Evolutionary conservation across 2,113 vertebrate species (phyloP).

Genomic region (Grammomys surdaster): DNA sequence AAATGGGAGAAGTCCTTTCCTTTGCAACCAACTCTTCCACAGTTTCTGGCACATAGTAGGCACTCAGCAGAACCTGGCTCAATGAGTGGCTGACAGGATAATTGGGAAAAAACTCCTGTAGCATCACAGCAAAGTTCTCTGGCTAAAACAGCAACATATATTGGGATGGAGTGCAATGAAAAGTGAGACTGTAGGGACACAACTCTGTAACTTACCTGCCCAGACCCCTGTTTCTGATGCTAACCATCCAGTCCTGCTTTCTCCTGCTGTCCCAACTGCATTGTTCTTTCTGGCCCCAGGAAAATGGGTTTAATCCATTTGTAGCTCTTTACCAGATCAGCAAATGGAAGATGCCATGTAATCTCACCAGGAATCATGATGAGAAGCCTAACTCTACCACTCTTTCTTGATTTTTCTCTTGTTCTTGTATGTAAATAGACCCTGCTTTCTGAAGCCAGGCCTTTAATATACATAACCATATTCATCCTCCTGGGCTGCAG

Average conservation of each 20-base stretch:
- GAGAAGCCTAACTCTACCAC: background rate
- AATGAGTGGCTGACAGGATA: background rate
- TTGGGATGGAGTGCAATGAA: background rate
- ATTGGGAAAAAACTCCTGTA: background rate
- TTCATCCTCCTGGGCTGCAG: background rate
- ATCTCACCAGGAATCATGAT: no score
- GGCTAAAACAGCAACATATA: background rate
- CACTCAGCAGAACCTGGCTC: background rate
- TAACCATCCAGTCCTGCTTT: background rate
- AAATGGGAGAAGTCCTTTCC: background rate
- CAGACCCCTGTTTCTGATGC: background rate
- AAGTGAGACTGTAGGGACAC: background rate
- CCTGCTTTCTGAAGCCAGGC: background rate
- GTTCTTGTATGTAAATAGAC: background rate
- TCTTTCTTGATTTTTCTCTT: constrained; percentile 42
- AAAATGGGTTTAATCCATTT: background rate
- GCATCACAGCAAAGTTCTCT: background rate
- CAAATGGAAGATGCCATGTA: background rate
- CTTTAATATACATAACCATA: constrained; percentile 17
- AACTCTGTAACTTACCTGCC: no score
- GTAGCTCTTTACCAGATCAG: background rate
- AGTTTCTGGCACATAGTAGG: background rate
- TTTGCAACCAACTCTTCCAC: background rate
- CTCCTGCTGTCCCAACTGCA: background rate
- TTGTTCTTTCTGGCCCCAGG: background rate